phyloP scores from a whole-genome alignment of 2,113 vertebrate species.

The Cyprinus carpio region DNA sequence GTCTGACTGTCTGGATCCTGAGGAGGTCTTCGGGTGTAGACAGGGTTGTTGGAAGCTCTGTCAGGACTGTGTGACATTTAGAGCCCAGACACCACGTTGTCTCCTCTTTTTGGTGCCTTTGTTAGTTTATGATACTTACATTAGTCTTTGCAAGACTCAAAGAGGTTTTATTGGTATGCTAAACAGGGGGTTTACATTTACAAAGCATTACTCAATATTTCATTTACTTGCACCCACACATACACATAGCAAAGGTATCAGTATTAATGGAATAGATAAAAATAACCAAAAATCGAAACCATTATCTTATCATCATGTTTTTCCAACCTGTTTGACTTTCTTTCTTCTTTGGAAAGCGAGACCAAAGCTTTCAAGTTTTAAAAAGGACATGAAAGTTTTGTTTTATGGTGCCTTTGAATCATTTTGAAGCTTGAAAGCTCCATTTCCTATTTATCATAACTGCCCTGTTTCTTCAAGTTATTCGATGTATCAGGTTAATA shows the following conservation, averaged over 20 bases:
- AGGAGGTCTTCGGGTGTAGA: constrained; percentile 44
- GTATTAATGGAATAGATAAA: neutral
- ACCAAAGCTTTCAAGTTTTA: neutral
- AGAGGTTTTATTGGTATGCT: neutral
- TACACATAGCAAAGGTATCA: neutral
- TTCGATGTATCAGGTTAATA: neutral
- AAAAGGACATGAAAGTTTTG: neutral
- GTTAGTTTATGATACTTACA: constrained; percentile 50
- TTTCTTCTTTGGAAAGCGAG: neutral
- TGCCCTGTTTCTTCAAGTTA: neutral
- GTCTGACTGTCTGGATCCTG: constrained; percentile 43
- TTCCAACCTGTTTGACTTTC: no score
- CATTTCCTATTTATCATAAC: neutral
- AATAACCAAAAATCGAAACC: neutral
- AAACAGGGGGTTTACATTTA: neutral
- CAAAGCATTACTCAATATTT: constrained; percentile 23
- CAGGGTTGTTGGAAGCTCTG: constrained; percentile 57
- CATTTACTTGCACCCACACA: neutral
- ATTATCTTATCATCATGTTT: no score
- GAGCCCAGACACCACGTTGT: constrained; percentile 51
- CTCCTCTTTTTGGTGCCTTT: constrained; percentile 54
- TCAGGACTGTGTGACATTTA: constrained; percentile 67
- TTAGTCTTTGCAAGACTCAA: constrained; percentile 16
- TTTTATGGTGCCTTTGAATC: neutral
- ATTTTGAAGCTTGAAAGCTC: neutral